Conservation (phyloP, 37 sponge, comb jelly and placozoan genomes). For the Cladorhizidae sp. region DNA sequence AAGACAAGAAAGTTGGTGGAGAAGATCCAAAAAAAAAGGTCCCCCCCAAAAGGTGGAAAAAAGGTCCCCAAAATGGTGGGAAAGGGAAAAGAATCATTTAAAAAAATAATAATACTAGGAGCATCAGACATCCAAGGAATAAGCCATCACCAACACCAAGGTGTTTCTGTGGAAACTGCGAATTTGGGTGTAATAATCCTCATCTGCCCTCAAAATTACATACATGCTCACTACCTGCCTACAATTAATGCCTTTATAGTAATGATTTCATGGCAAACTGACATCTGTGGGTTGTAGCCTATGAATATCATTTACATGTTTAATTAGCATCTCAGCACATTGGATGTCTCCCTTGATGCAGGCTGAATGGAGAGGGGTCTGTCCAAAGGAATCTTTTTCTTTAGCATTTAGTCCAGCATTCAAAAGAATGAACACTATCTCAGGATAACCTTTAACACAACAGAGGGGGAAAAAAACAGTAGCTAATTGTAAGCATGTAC, state of each 20-base stretch:
- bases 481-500: not conserved
- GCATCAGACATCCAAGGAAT: conserved; percentile 90
- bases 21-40: not conserved
- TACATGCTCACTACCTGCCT: too few relatives aligned
- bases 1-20: not conserved
- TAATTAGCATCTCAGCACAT: conserved; percentile 75
- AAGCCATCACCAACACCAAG: conserved; percentile 63
- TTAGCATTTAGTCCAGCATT: conserved; percentile 75
- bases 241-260: not conserved
- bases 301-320: conserved; percentile 58
- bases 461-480: not conserved
- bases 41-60: not conserved
- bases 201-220: conserved; percentile 12
- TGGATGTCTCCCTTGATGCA: conserved; percentile 81
- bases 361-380: conserved; percentile 82
- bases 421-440: conserved; percentile 65
- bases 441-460: conserved; percentile 59
- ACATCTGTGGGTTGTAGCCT: conserved; percentile 15
- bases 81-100: not conserved
- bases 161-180: conserved; percentile 82
- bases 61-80: too few relatives aligned
- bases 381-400: conserved; percentile 77
- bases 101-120: too few relatives aligned
- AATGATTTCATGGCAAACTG: not conserved
- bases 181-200: conserved; percentile 64